Evolutionary conservation across 1,140 invertebrate species (phyloP).

Genomic region (Cylas formicarius): DNA sequence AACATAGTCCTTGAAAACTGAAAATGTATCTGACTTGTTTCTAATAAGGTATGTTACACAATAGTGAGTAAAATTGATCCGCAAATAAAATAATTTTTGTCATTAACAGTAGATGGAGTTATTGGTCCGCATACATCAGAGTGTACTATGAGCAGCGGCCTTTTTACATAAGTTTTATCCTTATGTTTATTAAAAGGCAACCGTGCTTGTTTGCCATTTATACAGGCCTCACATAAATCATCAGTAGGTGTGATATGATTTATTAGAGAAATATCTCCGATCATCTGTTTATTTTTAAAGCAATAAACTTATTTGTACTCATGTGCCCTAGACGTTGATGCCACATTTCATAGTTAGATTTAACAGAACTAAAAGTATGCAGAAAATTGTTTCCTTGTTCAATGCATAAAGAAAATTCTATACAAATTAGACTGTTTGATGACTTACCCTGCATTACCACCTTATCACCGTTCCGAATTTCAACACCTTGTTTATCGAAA

Average conservation of each 20-base stretch:
- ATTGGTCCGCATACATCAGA: constrained; percentile 45
- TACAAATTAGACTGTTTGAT: background rate
- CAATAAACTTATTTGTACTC: constrained; percentile 9
- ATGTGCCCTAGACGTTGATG: constrained; percentile 19
- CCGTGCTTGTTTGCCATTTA: constrained; percentile 42
- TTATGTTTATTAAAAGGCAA: constrained; percentile 39
- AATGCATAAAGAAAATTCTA: no score
- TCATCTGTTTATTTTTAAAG: constrained; percentile 34
- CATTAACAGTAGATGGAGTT: constrained; percentile 33
- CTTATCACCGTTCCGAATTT: background rate
- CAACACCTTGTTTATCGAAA: constrained; percentile 2
- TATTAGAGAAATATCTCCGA: constrained; percentile 32
- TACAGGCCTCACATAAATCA: constrained; percentile 43
- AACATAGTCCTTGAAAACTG: constrained; percentile 33
- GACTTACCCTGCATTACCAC: background rate
- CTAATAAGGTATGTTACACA: constrained; percentile 34
- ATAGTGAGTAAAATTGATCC: constrained; percentile 40
- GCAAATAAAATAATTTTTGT: constrained; percentile 41
- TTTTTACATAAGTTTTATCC: constrained; percentile 36
- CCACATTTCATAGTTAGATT: constrained; percentile 11
- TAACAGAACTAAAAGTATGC: constrained; percentile 1
- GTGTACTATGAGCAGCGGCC: constrained; percentile 41
- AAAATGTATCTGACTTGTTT: constrained; percentile 39
- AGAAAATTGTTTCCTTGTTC: no score
- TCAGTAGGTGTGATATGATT: constrained; percentile 24